phyloP scores from a whole-genome alignment of 2,797 vertebrate genomes.

The Holocentrus rufus region DNA sequence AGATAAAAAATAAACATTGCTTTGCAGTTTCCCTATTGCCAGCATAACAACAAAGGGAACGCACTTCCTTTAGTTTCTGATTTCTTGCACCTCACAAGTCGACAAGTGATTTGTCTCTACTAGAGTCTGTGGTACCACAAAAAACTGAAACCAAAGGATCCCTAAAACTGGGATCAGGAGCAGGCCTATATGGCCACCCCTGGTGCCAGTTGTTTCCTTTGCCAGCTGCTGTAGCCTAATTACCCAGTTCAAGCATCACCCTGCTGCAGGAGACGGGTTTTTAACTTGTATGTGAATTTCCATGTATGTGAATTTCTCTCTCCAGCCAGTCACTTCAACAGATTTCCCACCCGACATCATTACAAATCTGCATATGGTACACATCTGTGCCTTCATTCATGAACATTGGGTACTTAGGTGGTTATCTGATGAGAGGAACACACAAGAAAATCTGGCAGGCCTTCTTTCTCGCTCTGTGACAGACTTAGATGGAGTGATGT shows the following conservation, averaged over 20 bases:
- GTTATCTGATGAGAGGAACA: slow-evolving; percentile 80
- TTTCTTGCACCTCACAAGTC: slow-evolving; percentile 25
- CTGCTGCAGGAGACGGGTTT: slow-evolving; percentile 77
- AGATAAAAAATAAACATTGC: neutral
- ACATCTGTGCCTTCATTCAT: slow-evolving; percentile 74
- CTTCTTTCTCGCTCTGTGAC: slow-evolving; percentile 65
- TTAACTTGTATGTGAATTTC: slow-evolving; percentile 48
- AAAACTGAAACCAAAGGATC: slow-evolving; percentile 55
- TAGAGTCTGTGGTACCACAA: slow-evolving; percentile 36
- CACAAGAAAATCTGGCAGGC: slow-evolving; percentile 67
- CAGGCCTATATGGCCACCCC: slow-evolving; percentile 62
- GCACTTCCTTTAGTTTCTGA: slow-evolving; percentile 23
- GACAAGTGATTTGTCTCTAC: slow-evolving; percentile 31
- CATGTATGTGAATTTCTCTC: slow-evolving; percentile 66
- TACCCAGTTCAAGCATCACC: slow-evolving; percentile 76
- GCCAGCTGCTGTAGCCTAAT: slow-evolving; percentile 79
- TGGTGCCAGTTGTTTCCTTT: slow-evolving; percentile 60
- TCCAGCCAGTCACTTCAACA: slow-evolving; percentile 58
- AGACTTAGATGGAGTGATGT: slow-evolving; percentile 32
- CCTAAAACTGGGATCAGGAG: slow-evolving; percentile 29
- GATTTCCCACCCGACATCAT: slow-evolving; percentile 68
- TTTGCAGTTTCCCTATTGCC: neutral
- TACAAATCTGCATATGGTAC: slow-evolving; percentile 73
- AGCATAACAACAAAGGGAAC: neutral
- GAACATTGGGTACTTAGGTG: slow-evolving; percentile 53